A percentile compares a stretch with the other conserved stretches of the same genome.
Conservation (phyloP, 1,140 invertebrate genomes). For the Eumeta japonica region DNA sequence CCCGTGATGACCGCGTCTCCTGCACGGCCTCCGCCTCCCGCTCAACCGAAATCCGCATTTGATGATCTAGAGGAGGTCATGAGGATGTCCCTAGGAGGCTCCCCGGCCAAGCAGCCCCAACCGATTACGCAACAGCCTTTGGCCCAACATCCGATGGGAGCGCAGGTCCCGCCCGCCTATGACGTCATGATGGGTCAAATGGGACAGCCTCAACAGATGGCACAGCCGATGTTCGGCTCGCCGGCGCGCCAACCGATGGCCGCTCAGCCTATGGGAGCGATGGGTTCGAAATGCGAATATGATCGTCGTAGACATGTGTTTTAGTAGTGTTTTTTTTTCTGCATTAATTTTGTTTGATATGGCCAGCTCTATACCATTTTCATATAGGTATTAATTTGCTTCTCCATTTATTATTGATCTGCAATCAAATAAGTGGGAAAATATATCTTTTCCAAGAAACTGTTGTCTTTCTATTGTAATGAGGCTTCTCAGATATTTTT, state of each 20-base stretch:
- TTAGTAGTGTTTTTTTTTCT: too few species aligned
- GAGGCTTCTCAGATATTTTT: too few species aligned
- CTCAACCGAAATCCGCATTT: conserved; percentile 63
- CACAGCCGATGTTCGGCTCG: conserved; percentile 59
- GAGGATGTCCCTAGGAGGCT: conserved; percentile 65
- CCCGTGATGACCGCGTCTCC: conserved; percentile 49
- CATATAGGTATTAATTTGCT: too few species aligned
- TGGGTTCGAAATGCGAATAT: too few species aligned
- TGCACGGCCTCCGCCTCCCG: conserved; percentile 49
- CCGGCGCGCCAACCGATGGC: conserved; percentile 62
- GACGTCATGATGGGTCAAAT: conserved; percentile 36
- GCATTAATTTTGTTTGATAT: too few species aligned
- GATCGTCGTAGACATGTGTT: too few species aligned
- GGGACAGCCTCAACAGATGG: too few species aligned
- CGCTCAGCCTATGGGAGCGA: conserved; percentile 39
- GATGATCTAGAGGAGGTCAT: conserved; percentile 73
- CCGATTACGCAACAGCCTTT: conserved; percentile 48
- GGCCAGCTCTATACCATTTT: too few species aligned
- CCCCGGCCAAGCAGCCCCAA: conserved; percentile 58
- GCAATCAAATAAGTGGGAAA: too few species aligned
- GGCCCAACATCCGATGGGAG: conserved; percentile 39
- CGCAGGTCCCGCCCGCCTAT: conserved; percentile 38
- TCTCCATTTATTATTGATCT: too few species aligned
- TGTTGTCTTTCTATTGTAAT: too few species aligned
- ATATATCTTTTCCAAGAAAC: too few species aligned